Percentiles rank a stretch among this genome's conserved stretches.
phyloP scores from a whole-genome alignment of 2,797 vertebrate genomes.

The Botia kubotai region DNA sequence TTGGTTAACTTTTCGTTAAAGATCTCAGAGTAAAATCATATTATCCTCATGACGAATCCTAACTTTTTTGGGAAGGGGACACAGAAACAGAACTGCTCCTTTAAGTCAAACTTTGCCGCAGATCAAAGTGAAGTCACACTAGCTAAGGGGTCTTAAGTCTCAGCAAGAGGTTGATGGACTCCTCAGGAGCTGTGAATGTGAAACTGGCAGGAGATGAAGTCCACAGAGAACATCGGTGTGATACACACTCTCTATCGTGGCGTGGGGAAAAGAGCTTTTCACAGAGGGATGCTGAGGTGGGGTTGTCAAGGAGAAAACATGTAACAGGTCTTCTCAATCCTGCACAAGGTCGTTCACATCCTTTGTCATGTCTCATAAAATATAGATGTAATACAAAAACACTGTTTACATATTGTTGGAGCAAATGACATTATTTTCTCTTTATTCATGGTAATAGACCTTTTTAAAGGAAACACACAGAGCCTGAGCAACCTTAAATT shows the following conservation, averaged over 20 bases:
- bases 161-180: slow-evolving; percentile 45
- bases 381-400: neutral
- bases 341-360: neutral
- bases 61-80: neutral
- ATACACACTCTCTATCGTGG: slow-evolving; percentile 19
- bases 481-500: neutral
- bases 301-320: neutral
- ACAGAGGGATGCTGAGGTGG: neutral
- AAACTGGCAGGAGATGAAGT: slow-evolving; percentile 38
- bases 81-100: neutral
- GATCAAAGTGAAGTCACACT: slow-evolving; percentile 42
- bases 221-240: slow-evolving; percentile 15
- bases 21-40: neutral
- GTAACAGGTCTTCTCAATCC: neutral
- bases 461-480: neutral
- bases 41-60: neutral
- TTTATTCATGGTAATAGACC: too few species aligned
- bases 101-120: slow-evolving; percentile 4
- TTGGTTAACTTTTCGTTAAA: neutral
- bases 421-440: too few species aligned
- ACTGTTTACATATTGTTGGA: neutral
- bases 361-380: neutral
- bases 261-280: slow-evolving; percentile 16
- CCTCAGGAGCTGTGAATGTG: slow-evolving; percentile 39
- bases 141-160: slow-evolving; percentile 42